Conservation (phyloP, 2,797 vertebrate genomes). For the Ctenopoma kingsleyae region DNA sequence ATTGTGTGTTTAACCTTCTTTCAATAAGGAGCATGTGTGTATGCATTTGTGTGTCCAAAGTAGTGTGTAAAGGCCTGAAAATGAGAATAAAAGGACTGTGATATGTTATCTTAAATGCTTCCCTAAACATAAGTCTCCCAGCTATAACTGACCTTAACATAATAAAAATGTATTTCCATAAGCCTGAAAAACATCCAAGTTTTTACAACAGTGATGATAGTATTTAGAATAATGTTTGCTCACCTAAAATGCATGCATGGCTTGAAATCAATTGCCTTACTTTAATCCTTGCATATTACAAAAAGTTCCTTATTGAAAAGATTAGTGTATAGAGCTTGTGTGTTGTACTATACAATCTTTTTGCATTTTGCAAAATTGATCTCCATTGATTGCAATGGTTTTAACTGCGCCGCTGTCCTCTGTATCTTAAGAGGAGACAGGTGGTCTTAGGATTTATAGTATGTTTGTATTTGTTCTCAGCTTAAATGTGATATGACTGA, state of each 20-base stretch:
- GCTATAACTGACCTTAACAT: slow-evolving; percentile 48
- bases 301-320: slow-evolving; percentile 62
- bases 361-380: slow-evolving; percentile 87
- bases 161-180: slow-evolving; percentile 60
- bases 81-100: slow-evolving; percentile 50
- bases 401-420: slow-evolving; percentile 64
- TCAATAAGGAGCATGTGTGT: slow-evolving; percentile 47
- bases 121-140: slow-evolving; percentile 22
- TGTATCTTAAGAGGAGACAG: slow-evolving; percentile 75
- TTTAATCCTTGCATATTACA: slow-evolving; percentile 76
- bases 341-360: slow-evolving; percentile 76
- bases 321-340: slow-evolving; percentile 72
- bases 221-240: slow-evolving; percentile 73
- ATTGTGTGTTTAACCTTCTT: slow-evolving; percentile 24
- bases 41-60: slow-evolving; percentile 39
- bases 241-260: slow-evolving; percentile 80
- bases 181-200: slow-evolving; percentile 64
- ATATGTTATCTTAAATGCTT: slow-evolving; percentile 41
- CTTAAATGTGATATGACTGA: slow-evolving; percentile 48
- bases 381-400: slow-evolving; percentile 88
- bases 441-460: slow-evolving; percentile 57
- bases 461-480: slow-evolving; percentile 63
- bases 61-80: slow-evolving; percentile 41
- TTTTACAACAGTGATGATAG: slow-evolving; percentile 67
- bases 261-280: slow-evolving; percentile 82